A percentile compares a stretch with the other conserved stretches of the same genome.
These are phyloP conservation scores for Ploceus nigricollis DNA, from an alignment of 2,113 vertebrate genomes.

Conservation along the genomic window DNA sequence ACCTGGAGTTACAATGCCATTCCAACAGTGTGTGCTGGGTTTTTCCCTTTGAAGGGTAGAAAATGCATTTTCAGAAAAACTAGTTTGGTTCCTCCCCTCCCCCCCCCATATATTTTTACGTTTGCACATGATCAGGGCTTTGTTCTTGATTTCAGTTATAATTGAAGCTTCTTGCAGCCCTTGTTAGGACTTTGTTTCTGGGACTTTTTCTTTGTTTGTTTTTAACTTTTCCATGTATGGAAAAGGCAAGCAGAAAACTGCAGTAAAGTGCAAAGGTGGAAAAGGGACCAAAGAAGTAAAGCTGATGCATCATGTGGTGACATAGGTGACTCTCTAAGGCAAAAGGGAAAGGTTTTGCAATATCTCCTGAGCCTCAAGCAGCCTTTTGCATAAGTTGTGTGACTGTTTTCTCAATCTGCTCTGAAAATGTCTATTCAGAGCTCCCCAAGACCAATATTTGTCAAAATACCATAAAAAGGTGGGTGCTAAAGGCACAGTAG, in stretches of 20 bases:
- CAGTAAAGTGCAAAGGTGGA: background rate
- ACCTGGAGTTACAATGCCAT: background rate
- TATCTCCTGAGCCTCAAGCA: background rate
- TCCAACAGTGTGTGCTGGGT: background rate
- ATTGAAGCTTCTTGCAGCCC: background rate
- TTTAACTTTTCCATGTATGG: background rate
- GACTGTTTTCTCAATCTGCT: background rate
- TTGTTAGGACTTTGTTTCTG: background rate
- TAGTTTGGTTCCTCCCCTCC: accelerated
- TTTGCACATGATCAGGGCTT: background rate
- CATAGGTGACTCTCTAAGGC: background rate
- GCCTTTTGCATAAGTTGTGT: background rate
- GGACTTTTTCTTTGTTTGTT: background rate
- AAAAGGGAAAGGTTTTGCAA: constrained; percentile 7
- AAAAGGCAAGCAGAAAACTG: background rate
- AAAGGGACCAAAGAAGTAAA: background rate
- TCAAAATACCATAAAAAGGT: background rate
- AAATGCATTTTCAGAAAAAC: background rate
- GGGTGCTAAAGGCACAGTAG: background rate
- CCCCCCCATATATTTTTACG: background rate
- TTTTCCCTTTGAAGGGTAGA: background rate
- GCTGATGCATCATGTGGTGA: background rate
- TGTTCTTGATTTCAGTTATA: background rate
- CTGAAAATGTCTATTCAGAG: background rate
- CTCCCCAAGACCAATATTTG: background rate